These are phyloP conservation scores for Dryas iulia DNA, from an alignment of 1,140 invertebrate species.

Conservation along the genomic window DNA sequence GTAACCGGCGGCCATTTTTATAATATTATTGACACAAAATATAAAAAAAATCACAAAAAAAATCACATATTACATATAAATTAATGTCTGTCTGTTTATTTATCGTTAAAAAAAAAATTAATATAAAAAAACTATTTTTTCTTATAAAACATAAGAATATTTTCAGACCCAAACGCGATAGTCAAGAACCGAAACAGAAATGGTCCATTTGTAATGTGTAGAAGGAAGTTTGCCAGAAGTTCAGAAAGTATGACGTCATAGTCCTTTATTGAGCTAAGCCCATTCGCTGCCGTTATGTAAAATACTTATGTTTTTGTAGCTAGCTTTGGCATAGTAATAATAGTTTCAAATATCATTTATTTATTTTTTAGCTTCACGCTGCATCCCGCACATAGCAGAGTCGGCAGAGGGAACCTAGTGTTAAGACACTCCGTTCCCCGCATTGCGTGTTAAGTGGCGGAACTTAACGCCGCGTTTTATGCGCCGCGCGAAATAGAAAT, in stretches of 20 bases:
- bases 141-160: not conserved
- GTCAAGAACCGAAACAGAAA: not conserved
- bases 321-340: no score
- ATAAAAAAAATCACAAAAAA: not conserved
- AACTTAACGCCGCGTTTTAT: no score
- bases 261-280: conserved; percentile 2
- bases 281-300: not conserved
- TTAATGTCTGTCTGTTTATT: not conserved
- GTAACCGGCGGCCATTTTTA: conserved; percentile 9
- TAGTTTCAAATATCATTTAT: no score
- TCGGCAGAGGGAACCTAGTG: no score
- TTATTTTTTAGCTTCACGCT: no score
- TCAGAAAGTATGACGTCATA: not conserved
- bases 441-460: no score
- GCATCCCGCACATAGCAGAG: no score
- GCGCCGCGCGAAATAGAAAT: no score
- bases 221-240: not conserved
- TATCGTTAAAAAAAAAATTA: no score
- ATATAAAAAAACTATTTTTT: no score
- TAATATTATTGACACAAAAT: no score
- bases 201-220: not conserved
- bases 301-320: not conserved
- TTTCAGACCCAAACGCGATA: not conserved
- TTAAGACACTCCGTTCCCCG: no score
- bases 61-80: not conserved